Evolutionary conservation across 1,140 invertebrate genomes (phyloP), one percentile per base, ranked within the genome.

Genomic region (Tetranychus urticae): DNA sequence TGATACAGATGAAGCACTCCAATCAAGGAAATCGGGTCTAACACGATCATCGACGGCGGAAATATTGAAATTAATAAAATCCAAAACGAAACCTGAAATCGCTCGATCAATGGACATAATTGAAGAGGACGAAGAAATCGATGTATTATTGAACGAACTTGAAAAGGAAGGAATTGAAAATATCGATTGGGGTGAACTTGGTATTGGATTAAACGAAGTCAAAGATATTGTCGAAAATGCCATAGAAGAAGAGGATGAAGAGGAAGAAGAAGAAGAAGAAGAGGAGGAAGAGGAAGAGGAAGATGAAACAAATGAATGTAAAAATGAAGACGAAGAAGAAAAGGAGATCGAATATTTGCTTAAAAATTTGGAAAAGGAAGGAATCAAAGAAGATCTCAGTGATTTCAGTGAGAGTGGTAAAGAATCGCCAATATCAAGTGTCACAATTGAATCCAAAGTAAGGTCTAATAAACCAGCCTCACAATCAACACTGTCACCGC

Each of bases 201-300:
- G 57, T 1, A 14, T 64, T 14, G 52, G 48, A 33, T 36, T 58
- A 36, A 37, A 62, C 35, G 63, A 63, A 45, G 61, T 64, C 13
- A 58, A 64, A 59, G 47, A 62, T 46, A 64, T 64, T 55, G 57
- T 64, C 2, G 58, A 64, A 37, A 61, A 59, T 5, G 46, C 55
- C 12, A 37, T 42, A 58, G 33, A 39, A 35, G 33, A 58, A 58
- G 58, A 61, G 35, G 62, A 60, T 35, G 61, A 34, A 35, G 37
- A 45, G 2, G 37, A 58, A 55, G 66, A 65, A 35, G 72, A 72
- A 46, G 58, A 62, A 57, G 35, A 46, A 59, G n/a, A 52, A 1
- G 50, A 52, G 31, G 50, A 52, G 1, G 48, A 50, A 31, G 48
- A 50, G n/a, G 50, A 52, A 23, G 50, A 52, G 13, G 50, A 52